Conservation (phyloP, 23 tunicate species). For the Oikopleura dioica region DNA sequence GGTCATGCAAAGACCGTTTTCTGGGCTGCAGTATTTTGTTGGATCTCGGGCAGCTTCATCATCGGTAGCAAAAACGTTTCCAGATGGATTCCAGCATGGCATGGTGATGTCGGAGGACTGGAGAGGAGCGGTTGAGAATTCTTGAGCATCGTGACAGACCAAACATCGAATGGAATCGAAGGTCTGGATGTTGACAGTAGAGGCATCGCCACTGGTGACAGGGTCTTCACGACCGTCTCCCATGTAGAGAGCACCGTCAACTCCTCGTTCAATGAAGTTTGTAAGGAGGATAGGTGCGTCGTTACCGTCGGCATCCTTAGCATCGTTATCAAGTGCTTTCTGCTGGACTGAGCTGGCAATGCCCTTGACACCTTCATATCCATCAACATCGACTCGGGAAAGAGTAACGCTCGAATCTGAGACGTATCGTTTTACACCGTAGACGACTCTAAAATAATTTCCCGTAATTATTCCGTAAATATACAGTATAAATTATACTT, state of each 20-base stretch:
- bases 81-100: conserved; percentile 3
- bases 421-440: neutral
- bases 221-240: neutral
- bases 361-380: conserved; percentile 5
- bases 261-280: too few species aligned
- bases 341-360: too few species aligned
- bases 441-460: neutral
- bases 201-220: too few species aligned
- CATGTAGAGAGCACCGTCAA: neutral
- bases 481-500: too few species aligned
- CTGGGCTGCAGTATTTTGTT: neutral
- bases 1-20: neutral
- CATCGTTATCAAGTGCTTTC: too few species aligned
- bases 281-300: too few species aligned
- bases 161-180: too few species aligned
- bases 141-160: conserved; percentile 1
- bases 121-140: neutral
- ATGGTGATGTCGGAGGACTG: neutral
- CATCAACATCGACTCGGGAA: neutral
- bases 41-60: neutral
- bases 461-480: too few species aligned
- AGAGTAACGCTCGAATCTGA: neutral
- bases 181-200: too few species aligned
- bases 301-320: too few species aligned
- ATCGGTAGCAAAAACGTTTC: neutral